These are phyloP conservation scores for Odontophorus gujanensis DNA, from an alignment of 2,113 vertebrate species.

Conservation along the genomic window DNA sequence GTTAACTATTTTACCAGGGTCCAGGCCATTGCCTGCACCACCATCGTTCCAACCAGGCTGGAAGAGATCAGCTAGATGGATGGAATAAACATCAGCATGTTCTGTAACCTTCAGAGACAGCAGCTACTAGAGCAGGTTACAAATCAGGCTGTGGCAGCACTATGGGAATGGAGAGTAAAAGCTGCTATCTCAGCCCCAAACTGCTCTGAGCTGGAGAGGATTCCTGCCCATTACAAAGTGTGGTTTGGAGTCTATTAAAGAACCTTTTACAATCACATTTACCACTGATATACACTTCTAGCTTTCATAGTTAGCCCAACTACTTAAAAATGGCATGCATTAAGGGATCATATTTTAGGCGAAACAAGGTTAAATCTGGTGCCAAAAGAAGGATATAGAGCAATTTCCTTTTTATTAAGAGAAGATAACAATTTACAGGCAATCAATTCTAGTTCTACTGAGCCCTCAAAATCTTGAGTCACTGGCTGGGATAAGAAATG, in stretches of 20 bases:
- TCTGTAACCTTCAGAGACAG: not conserved
- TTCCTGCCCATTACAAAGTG: constrained; percentile 15
- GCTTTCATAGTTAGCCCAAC: constrained; percentile 16
- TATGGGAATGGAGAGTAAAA: not conserved
- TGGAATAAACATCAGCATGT: rapidly evolving
- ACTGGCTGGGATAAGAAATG: not conserved
- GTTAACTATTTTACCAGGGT: not conserved
- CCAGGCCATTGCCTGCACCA: not conserved
- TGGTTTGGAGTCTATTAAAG: constrained; percentile 65
- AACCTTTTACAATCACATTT: constrained; percentile 59
- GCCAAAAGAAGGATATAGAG: constrained; percentile 56
- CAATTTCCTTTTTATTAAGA: constrained; percentile 66
- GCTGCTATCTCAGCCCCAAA: not conserved
- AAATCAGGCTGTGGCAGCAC: not conserved
- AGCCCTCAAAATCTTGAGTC: not conserved
- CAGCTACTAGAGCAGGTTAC: not conserved
- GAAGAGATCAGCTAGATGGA: not conserved
- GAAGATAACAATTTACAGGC: constrained; percentile 42
- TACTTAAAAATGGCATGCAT: constrained; percentile 55
- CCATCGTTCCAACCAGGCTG: not conserved
- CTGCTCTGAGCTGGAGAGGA: not conserved
- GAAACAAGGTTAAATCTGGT: constrained; percentile 42
- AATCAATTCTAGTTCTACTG: constrained; percentile 37
- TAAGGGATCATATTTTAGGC: constrained; percentile 73
- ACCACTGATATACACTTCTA: constrained; percentile 41